Conservation (phyloP, 1,140 invertebrate genomes). For the Drosophila orena region DNA sequence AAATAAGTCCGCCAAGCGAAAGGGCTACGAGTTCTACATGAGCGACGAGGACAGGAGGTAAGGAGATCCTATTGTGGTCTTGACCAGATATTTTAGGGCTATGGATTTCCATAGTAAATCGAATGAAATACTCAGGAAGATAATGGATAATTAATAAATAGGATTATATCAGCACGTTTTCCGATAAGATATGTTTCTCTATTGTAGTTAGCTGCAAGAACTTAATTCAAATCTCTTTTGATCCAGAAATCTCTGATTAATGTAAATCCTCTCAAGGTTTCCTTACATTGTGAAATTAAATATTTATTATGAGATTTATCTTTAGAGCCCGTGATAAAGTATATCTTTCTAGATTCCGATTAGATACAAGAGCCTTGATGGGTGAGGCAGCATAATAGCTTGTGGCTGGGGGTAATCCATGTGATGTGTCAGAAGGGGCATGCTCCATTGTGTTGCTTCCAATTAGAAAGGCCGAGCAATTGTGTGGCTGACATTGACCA, state of each 20-base stretch:
- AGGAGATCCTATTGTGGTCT: slow-evolving; percentile 10
- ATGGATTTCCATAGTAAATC: neutral
- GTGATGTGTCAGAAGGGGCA: slow-evolving; percentile 14
- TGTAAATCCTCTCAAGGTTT: slow-evolving; percentile 25
- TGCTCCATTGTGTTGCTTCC: slow-evolving; percentile 48
- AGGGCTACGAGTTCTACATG: slow-evolving; percentile 85
- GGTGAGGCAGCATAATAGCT: slow-evolving; percentile 44
- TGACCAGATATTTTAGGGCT: neutral
- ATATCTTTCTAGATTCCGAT: slow-evolving; percentile 51
- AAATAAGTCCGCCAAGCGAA: slow-evolving; percentile 84
- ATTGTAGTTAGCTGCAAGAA: slow-evolving; percentile 2
- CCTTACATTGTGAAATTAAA: slow-evolving; percentile 66
- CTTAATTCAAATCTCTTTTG: neutral
- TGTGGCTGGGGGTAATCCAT: slow-evolving; percentile 7
- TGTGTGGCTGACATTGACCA: slow-evolving; percentile 74
- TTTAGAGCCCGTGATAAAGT: slow-evolving; percentile 45
- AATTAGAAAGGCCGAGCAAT: slow-evolving; percentile 59
- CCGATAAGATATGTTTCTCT: neutral
- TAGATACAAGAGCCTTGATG: slow-evolving; percentile 60
- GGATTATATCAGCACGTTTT: neutral
- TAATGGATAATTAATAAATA: neutral
- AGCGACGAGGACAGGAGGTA: slow-evolving; percentile 87
- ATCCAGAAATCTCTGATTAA: neutral
- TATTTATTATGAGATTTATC: slow-evolving; percentile 16
- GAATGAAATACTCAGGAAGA: neutral